Percentiles rank a stretch among this genome's conserved stretches.
These are phyloP conservation scores for Sardina pilchardus DNA, from an alignment of 2,113 vertebrate species.

Conservation along the genomic window DNA sequence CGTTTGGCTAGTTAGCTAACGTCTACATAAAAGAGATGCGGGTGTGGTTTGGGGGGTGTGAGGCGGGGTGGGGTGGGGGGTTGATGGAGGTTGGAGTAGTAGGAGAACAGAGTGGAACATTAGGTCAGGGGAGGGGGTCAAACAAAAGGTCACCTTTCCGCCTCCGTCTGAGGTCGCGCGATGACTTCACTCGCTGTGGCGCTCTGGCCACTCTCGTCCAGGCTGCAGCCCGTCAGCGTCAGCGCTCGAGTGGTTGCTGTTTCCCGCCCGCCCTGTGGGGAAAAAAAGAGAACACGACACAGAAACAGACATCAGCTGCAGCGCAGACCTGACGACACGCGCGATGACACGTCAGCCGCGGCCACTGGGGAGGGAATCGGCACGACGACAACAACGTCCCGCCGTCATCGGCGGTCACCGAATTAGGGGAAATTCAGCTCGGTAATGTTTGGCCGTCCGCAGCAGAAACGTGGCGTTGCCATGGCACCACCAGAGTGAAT, in stretches of 20 bases:
- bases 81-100: not conserved
- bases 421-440: not conserved
- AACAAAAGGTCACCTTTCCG: conserved; percentile 67
- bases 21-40: too few species aligned
- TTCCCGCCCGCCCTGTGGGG: conserved; percentile 45
- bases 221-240: conserved; percentile 31
- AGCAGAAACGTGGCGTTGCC: conserved; percentile 33
- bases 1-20: too few species aligned
- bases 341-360: not conserved
- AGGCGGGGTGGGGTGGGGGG: not conserved
- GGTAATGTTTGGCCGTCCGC: conserved; percentile 28
- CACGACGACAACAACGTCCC: conserved; percentile 25
- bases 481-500: conserved; percentile 37
- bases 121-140: not conserved
- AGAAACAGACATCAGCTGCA: conserved; percentile 5
- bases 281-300: conserved; percentile 9
- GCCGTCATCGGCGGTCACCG: conserved; percentile 32
- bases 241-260: conserved; percentile 42
- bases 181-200: conserved; percentile 55
- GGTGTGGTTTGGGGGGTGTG: not conserved
- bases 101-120: not conserved
- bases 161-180: conserved; percentile 53
- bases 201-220: conserved; percentile 47
- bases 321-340: not conserved
- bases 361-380: not conserved